These are phyloP conservation scores for Aelia acuminata DNA, from an alignment of 2,888 invertebrate genomes.

Conservation along the genomic window DNA sequence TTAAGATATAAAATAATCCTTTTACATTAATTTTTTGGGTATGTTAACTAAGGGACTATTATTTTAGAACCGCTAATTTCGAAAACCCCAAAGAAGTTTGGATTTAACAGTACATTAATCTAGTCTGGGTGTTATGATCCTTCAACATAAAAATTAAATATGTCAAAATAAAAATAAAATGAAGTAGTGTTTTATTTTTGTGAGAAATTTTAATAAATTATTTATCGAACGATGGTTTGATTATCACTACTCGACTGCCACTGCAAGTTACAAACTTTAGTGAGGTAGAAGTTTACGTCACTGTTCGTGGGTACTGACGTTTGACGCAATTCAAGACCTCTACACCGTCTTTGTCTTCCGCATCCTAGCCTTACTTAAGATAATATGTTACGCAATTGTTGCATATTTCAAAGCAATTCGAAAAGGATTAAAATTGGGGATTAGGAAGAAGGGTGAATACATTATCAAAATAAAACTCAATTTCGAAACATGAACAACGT, in stretches of 20 bases:
- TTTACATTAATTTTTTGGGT: too few species aligned
- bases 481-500: too few species aligned
- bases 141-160: too few species aligned
- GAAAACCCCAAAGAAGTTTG: too few species aligned
- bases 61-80: too few species aligned
- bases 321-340: neutral
- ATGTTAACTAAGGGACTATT: too few species aligned
- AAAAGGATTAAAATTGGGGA: neutral
- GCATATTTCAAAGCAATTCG: neutral
- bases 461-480: too few species aligned
- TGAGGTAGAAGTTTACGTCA: conserved; percentile 8
- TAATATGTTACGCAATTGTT: neutral
- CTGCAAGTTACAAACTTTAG: neutral
- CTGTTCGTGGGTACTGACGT: neutral
- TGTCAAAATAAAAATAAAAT: too few species aligned
- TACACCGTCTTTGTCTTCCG: neutral
- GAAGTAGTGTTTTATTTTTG: neutral
- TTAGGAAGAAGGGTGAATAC: neutral
- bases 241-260: neutral
- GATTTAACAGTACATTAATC: too few species aligned
- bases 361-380: neutral
- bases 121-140: too few species aligned
- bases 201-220: neutral
- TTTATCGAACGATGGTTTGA: too few species aligned
- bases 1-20: too few species aligned